phyloP scores from a whole-genome alignment of 2,888 invertebrate species.

The Sarcophaga subvicina region DNA sequence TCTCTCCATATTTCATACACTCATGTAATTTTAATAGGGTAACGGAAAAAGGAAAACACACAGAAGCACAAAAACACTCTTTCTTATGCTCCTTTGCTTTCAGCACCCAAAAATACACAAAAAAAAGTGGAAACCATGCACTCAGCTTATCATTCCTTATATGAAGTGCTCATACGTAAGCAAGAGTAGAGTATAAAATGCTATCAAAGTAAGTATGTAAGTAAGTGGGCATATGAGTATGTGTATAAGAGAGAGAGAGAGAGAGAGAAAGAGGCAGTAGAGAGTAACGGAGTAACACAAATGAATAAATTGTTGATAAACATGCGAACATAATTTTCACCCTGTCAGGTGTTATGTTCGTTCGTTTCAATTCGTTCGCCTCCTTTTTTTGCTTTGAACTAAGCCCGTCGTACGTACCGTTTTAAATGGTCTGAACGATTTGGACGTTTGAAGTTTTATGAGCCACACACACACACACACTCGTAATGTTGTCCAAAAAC shows the following conservation, averaged over 20 bases:
- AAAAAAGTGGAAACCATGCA: not conserved
- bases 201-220: not conserved
- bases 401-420: not conserved
- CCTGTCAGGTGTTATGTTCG: slow-evolving; percentile 76
- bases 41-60: slow-evolving; percentile 55
- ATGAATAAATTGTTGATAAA: slow-evolving; percentile 78
- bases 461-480: slow-evolving; percentile 12
- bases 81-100: not conserved
- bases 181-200: not conserved
- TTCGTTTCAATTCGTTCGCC: slow-evolving; percentile 37
- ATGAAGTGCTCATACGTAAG: not conserved
- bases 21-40: slow-evolving; percentile 37
- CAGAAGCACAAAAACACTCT: slow-evolving; percentile 11
- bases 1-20: not conserved
- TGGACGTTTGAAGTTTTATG: slow-evolving; percentile 36
- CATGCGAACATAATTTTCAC: slow-evolving; percentile 79
- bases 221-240: not conserved
- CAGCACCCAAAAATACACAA: not conserved
- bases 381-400: not conserved
- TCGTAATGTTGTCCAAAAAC: slow-evolving; percentile 43
- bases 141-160: not conserved
- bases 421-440: slow-evolving; percentile 17
- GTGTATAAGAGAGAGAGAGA: not conserved
- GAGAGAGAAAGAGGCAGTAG: not conserved
- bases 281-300: not conserved